Evolutionary conservation across 2,888 invertebrate species (phyloP).

Genomic region (Schrankia costaestrigalis): DNA sequence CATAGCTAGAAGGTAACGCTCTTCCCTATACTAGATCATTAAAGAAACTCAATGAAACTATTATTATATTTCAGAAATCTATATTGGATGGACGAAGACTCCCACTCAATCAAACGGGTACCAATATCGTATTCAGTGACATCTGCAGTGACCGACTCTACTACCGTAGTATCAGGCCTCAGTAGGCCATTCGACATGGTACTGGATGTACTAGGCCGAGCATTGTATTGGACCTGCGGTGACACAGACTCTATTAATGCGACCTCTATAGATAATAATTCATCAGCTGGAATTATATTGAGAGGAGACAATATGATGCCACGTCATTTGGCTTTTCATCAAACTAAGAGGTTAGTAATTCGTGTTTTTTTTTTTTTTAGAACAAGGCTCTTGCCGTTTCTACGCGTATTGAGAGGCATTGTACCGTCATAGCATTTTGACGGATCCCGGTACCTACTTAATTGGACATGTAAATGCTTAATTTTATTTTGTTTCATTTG

Average conservation of each 20-base stretch:
- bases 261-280: conserved; percentile 86
- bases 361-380: not conserved
- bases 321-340: conserved; percentile 90
- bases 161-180: conserved; percentile 80
- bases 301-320: conserved; percentile 90
- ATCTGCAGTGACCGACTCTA: conserved; percentile 56
- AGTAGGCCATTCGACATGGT: conserved; percentile 90
- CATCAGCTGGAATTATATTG: conserved; percentile 85
- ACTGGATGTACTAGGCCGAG: conserved; percentile 90
- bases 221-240: conserved; percentile 94
- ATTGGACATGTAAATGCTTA: too few species aligned
- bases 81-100: conserved; percentile 90
- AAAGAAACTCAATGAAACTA: not conserved
- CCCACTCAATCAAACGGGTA: conserved; percentile 86
- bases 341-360: conserved; percentile 83
- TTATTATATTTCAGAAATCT: conserved; percentile 51
- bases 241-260: conserved; percentile 93
- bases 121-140: conserved; percentile 60
- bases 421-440: too few species aligned
- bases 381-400: too few species aligned
- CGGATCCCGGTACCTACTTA: too few species aligned
- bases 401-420: too few species aligned
- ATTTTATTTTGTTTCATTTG: too few species aligned
- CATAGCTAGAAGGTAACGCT: not conserved
- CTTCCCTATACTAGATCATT: not conserved